Evolutionary conservation across 2,113 vertebrate species (phyloP), one percentile per base, ranked within the genome.

Genomic region (Eonycteris spelaea): DNA sequence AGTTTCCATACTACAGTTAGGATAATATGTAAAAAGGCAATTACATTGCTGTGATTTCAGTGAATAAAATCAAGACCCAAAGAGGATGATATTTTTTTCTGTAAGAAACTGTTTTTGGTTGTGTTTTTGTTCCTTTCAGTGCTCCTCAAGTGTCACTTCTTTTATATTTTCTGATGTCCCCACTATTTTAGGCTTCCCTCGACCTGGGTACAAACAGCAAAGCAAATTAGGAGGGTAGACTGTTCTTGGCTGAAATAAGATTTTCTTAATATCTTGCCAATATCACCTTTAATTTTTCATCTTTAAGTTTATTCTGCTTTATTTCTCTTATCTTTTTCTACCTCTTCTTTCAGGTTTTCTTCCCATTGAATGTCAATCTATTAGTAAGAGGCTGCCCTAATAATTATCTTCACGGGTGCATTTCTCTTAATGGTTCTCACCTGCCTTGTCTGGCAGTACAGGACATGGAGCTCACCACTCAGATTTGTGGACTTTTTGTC

Each of bases 201-300:
- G 2, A 70, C 82, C 30, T 86, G n/a, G 35, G 89, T 3, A 15
- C 59, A 89, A 65, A 95, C 3, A 91, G 51, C 55, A 75, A 51
- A 73, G 30, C 22, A 71, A 61, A 71, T 59, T 40, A 43, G 71
- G 40, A 70, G 15, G 21, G 21, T 77, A 91, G 71, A 53, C 40
- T 78, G 8, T 35, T 91, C 57, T 85, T 71, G 33, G 65, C 35
- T 85, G 33, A 91, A 68, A 84, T 16, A 65, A 53, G 2, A 82
- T 92, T 90, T 86, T 4, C 40, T 90, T 48, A 55, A 26, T 43
- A 16, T 79, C 55, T 74, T 95, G 3, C 68, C 40, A 92, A 19
- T 7, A 86, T 80, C 53, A 90, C 26, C 51, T 85, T 95, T 94
- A 87, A 85, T 80, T 96, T 79, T 91, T 13, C 21, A 78, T 73